phyloP scores from a whole-genome alignment of 1,140 invertebrate species.

The Globodera rostochiensis region DNA sequence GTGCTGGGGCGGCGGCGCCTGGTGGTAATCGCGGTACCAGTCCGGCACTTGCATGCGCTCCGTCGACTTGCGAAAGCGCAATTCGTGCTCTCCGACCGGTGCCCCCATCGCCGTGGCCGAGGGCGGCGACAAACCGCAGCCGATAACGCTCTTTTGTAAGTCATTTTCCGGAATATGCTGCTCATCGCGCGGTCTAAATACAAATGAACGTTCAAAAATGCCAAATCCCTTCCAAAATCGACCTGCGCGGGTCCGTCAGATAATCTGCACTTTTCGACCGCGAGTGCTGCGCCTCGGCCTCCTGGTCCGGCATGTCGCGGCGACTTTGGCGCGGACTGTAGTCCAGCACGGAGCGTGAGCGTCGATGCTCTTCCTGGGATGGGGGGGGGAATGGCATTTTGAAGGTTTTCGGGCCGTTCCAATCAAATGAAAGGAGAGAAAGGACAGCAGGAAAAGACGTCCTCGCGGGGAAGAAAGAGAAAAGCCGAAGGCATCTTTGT shows the following conservation, averaged over 20 bases:
- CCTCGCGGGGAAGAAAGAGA: neutral
- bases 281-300: constrained; percentile 42
- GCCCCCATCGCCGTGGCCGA: constrained; percentile 17
- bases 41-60: constrained; percentile 60
- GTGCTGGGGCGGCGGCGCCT: neutral
- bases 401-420: constrained; percentile 9
- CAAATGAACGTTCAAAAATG: neutral
- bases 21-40: constrained; percentile 58
- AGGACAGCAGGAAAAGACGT: neutral
- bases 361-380: constrained; percentile 47
- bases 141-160: constrained; percentile 51
- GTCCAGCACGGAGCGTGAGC: constrained; percentile 60
- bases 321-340: constrained; percentile 51
- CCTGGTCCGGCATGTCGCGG: constrained; percentile 38
- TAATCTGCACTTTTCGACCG: constrained; percentile 63
- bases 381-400: neutral
- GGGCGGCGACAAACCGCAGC: constrained; percentile 20
- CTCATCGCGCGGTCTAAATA: constrained; percentile 57
- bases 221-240: neutral
- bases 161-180: constrained; percentile 58
- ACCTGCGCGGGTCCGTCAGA: constrained; percentile 55
- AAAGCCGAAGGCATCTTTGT: neutral
- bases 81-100: constrained; percentile 52
- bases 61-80: constrained; percentile 59
- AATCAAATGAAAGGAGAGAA: constrained; percentile 32